These are phyloP conservation scores for Helicoverpa zea DNA, from an alignment of 1,140 invertebrate genomes.

Conservation along the genomic window DNA sequence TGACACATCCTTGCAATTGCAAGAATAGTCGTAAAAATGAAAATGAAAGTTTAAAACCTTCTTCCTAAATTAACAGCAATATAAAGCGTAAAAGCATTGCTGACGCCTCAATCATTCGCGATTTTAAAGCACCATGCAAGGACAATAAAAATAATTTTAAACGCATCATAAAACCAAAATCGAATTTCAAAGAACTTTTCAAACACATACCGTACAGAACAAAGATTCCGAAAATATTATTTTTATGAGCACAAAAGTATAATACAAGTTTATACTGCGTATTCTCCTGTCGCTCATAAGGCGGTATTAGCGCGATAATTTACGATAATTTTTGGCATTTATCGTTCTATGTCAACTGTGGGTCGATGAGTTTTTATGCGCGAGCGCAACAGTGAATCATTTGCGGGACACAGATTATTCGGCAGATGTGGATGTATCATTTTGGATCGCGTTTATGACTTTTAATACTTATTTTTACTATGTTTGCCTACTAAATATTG, in stretches of 20 bases:
- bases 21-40: constrained; percentile 20
- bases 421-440: constrained; percentile 20
- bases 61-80: constrained; percentile 37
- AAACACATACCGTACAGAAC: constrained; percentile 34
- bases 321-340: constrained; percentile 59
- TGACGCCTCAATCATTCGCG: constrained; percentile 42
- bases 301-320: constrained; percentile 56
- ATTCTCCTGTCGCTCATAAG: constrained; percentile 55
- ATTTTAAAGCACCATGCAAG: constrained; percentile 6
- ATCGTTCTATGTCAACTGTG: constrained; percentile 57
- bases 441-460: background rate
- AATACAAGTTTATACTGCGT: constrained; percentile 50
- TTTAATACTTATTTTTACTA: background rate
- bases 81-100: constrained; percentile 6
- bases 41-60: constrained; percentile 33
- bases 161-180: constrained; percentile 45
- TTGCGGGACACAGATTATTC: constrained; percentile 38
- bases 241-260: constrained; percentile 45
- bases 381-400: constrained; percentile 51
- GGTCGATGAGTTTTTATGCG: constrained; percentile 58
- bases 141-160: constrained; percentile 47
- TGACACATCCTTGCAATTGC: background rate
- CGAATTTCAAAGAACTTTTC: constrained; percentile 50
- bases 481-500: background rate
- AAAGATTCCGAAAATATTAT: constrained; percentile 56